phyloP scores from a whole-genome alignment of 2,113 vertebrate species.

The Indicator maculatus region DNA sequence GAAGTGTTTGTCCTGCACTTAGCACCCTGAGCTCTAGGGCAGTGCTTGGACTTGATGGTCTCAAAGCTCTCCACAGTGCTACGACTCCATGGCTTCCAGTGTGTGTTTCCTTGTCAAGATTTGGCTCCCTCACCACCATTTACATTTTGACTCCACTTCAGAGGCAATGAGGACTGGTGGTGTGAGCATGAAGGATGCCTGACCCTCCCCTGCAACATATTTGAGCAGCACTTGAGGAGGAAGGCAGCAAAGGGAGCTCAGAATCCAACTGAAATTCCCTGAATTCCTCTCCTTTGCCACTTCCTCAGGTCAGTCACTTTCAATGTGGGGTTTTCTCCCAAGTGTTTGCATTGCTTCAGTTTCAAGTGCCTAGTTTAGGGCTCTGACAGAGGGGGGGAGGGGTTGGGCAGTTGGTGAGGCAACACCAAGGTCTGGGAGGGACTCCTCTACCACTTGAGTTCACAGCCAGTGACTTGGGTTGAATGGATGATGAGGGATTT shows the following conservation, averaged over 20 bases:
- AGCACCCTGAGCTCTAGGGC: too few species aligned
- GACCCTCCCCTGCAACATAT: not conserved
- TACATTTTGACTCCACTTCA: not conserved
- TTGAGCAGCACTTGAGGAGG: not conserved
- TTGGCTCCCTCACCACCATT: not conserved
- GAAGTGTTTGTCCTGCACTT: not conserved
- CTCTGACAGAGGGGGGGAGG: not conserved
- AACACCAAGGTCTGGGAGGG: not conserved
- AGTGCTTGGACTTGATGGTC: too few species aligned
- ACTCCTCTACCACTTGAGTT: not conserved
- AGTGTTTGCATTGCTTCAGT: not conserved
- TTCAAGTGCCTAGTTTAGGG: not conserved
- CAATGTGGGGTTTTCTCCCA: not conserved
- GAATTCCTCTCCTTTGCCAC: not conserved
- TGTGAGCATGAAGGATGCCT: not conserved
- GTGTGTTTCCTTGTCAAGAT: not conserved
- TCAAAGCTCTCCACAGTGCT: too few species aligned
- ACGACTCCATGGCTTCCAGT: not conserved
- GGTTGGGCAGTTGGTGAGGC: not conserved
- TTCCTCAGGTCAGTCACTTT: not conserved
- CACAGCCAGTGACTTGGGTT: not conserved
- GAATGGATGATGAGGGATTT: not conserved
- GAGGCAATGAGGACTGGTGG: not conserved
- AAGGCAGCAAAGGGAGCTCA: accelerated
- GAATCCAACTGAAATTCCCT: not conserved